phyloP scores from a whole-genome alignment of 2,113 vertebrate genomes.

The Uria lomvia region DNA sequence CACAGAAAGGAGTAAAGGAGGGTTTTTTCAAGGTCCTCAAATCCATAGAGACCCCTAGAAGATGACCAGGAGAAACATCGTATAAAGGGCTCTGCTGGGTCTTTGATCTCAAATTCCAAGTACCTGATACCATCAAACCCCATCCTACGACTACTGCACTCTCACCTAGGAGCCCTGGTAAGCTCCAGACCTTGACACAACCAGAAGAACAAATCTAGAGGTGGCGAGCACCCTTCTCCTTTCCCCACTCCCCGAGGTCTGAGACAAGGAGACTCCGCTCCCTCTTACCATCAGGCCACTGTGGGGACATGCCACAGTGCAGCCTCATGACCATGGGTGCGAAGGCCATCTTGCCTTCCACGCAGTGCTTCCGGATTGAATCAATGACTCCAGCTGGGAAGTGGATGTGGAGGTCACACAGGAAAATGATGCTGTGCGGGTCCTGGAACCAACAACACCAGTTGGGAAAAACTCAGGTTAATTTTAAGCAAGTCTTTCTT shows the following conservation, averaged over 20 bases:
- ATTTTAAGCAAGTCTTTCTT: neutral
- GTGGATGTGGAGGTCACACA: slow-evolving; percentile 95
- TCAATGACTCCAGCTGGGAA: slow-evolving; percentile 87
- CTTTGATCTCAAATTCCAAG: neutral
- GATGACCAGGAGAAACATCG: neutral
- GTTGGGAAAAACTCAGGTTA: neutral
- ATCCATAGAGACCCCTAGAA: neutral
- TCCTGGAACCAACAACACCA: slow-evolving; percentile 70
- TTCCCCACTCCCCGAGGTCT: neutral
- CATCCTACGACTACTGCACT: neutral
- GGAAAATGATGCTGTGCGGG: slow-evolving; percentile 91
- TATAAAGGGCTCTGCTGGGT: neutral
- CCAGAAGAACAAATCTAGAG: neutral
- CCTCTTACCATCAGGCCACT: slow-evolving; percentile 83
- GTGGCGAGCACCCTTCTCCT: neutral
- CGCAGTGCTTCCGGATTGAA: slow-evolving; percentile 88
- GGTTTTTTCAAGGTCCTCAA: neutral
- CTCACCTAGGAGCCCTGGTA: neutral
- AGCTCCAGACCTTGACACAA: neutral
- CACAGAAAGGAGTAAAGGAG: neutral
- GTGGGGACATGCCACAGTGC: slow-evolving; percentile 84
- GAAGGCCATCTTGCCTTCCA: slow-evolving; percentile 91
- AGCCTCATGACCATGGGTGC: slow-evolving; percentile 92
- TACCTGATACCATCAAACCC: neutral
- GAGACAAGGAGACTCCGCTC: neutral